Evolutionary conservation across 2,888 invertebrate species (phyloP), one percentile per base, ranked within the genome.

Genomic region (Myathropa florea): DNA sequence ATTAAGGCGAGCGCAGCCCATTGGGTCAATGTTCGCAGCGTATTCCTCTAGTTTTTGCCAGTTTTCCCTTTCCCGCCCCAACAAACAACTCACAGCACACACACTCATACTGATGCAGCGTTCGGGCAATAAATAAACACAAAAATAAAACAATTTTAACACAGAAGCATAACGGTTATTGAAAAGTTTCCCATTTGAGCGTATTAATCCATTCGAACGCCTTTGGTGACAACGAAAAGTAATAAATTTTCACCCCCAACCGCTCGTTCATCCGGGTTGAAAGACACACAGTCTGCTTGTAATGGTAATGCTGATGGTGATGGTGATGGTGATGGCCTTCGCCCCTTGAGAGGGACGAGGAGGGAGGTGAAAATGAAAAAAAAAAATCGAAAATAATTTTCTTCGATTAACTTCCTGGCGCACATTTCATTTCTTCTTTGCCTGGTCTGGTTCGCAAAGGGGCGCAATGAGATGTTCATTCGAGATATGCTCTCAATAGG

Each of bases 331-430:
- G 12, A 18, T 18, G n/a, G 18, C 53, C n/a, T n/a, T n/a, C 39
- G 7, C 18, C 21, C 10, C 10, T 0, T 14, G 21, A 60, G 30
- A 18, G 46, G n/a, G 18, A 9, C 14, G 28, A 4, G 14, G 33
- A 4, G 1, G 36, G 26, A 23, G 10, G 21, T 12, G 59, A 64
- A 59, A 73, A 21, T 28, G 65, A 61, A 67, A 36, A 39, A 39
- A n/a, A 4, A 0, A 75, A 83, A 75, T 64, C 39, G 26, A 73
- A 75, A 83, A 67, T 70, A 78, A 75, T 79, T 80, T 84, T 21
- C 61, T 7, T 57, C 76, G 57, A 80, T 80, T 80, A 84, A 70
- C 71, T 68, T 84, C 80, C 76, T 76, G 80, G 73, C 83, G 70
- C 60, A 59, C n/a, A n/a, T 14, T 10, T n/a, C n/a, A n/a, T n/a